Evolutionary conservation across 2,888 invertebrate genomes (phyloP), one percentile per base, ranked within the genome.

Genomic region (Aphidius colemani): DNA sequence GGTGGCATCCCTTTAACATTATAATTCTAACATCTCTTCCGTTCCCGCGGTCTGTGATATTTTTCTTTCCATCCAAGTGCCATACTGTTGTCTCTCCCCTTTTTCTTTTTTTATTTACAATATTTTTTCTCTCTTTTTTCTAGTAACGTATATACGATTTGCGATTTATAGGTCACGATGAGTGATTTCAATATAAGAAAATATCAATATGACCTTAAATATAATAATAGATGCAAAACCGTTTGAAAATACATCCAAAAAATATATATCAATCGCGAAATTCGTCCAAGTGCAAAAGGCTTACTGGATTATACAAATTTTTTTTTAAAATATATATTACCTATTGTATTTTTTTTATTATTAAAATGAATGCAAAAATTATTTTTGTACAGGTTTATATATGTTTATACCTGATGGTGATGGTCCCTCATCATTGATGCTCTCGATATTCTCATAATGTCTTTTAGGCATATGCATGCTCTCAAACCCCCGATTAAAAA

Each of bases 1-100:
- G 77, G 75, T 77, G 74, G 78, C 78, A 78, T 80, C 78, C 79
- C 77, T 80, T 80, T 78, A 78, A 80, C 78, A 78, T 80, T 80
- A 78, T 78, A 80, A 80, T 80, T 80, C 77, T 73, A 72, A 69
- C 71, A 72, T 70, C 59, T 70, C 70, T 62, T 68, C 66, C 55
- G 59, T 49, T 59, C 57, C 60, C 63, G 57, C 63, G 65, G 51
- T 49, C 49, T 58, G 55, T 67, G 65, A 61, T 65, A 61, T 64
- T 65, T 65, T 58, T 65, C 57, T 60, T 53, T 51, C 50, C 50
- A 39, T 43, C 51, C 59, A 55, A 59, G 63, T 53, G 56, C 53
- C 56, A 48, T 61, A 53, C 59, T 62, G 61, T 61, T 68, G 53
- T 66, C 67, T 60, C 64, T 65, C 65, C 64, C 56, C 50, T 56